Conservation (phyloP, 2,797 vertebrate genomes). For the Todus mexicanus region DNA sequence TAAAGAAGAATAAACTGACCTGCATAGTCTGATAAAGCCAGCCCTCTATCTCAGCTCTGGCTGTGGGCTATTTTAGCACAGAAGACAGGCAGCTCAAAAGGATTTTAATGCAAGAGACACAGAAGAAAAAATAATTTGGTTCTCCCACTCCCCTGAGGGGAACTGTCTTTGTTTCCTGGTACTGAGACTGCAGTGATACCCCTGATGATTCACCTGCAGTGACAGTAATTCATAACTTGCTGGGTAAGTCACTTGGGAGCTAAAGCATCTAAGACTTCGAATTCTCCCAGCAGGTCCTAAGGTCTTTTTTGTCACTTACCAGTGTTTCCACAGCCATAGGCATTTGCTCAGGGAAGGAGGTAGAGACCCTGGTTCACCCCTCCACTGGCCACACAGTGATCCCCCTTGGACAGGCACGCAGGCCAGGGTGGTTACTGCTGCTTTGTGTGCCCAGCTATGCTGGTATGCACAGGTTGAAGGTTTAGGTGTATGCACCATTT, state of each 20-base stretch:
- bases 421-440: not conserved
- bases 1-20: slow-evolving; percentile 30
- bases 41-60: not conserved
- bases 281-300: not conserved
- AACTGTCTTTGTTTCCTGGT: not conserved
- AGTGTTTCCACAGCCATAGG: not conserved
- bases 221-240: not conserved
- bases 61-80: slow-evolving; percentile 18
- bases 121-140: not conserved
- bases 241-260: not conserved
- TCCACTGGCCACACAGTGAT: accelerated
- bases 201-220: not conserved
- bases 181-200: not conserved
- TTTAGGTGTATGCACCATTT: not conserved
- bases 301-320: not conserved
- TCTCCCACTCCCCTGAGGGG: not conserved
- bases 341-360: not conserved
- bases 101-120: not conserved
- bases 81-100: not conserved
- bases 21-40: slow-evolving; percentile 48
- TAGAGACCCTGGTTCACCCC: not conserved
- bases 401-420: accelerated
- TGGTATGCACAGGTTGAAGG: not conserved
- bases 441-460: not conserved
- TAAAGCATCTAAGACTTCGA: not conserved